Conservation (phyloP, 2,113 vertebrate species). For the Marcusenius ussheri region DNA sequence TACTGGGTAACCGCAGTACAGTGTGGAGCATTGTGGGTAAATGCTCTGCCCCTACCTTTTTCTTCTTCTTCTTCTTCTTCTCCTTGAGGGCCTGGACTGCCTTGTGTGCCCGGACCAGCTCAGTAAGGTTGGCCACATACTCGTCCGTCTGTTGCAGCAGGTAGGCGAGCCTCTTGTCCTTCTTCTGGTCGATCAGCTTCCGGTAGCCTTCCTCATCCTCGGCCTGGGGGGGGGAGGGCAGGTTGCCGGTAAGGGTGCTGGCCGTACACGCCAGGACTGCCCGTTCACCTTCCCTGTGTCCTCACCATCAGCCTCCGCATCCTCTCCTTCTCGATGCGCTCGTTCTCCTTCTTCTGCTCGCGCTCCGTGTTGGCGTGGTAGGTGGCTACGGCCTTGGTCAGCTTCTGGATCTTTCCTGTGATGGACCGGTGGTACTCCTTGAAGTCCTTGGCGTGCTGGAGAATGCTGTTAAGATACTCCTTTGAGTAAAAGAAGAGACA, state of each 20-base stretch:
- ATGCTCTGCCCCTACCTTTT: constrained; percentile 55
- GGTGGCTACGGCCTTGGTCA: constrained; percentile 89
- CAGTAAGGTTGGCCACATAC: constrained; percentile 93
- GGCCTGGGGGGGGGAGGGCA: constrained; percentile 54
- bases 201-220: constrained; percentile 96
- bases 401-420: constrained; percentile 88
- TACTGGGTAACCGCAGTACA: not conserved
- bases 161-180: constrained; percentile 95
- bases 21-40: not conserved
- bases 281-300: not conserved
- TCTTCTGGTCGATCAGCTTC: constrained; percentile 97
- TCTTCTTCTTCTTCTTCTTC: constrained; percentile 96
- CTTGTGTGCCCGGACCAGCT: constrained; percentile 91
- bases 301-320: constrained; percentile 95
- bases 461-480: constrained; percentile 99
- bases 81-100: constrained; percentile 90
- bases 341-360: constrained; percentile 97
- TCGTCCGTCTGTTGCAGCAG: constrained; percentile 95
- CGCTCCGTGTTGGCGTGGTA: constrained; percentile 97
- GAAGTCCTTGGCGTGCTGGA: constrained; percentile 96
- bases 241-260: not conserved
- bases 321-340: constrained; percentile 92
- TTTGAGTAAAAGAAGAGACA: constrained; percentile 32
- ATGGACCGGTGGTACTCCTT: constrained; percentile 95
- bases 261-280: not conserved